A percentile compares a stretch with the other conserved stretches of the same genome.
Evolutionary conservation across 1,140 invertebrate species (phyloP).

Genomic region (Drosophila neocordata): DNA sequence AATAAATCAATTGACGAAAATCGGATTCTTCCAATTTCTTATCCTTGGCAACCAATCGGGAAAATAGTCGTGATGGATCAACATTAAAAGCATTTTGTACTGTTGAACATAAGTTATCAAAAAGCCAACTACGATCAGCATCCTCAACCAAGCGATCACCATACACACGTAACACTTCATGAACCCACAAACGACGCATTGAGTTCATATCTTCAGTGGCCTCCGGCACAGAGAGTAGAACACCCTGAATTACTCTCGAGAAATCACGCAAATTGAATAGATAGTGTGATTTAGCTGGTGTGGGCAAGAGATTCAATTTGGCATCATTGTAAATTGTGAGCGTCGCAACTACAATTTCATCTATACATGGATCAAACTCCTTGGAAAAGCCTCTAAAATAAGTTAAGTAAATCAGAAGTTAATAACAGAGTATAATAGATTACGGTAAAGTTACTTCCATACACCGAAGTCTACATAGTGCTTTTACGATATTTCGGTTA

Average conservation of each 20-base stretch:
- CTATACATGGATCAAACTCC: slow-evolving; percentile 96
- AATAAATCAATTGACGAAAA: slow-evolving; percentile 94
- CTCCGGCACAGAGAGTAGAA: slow-evolving; percentile 95
- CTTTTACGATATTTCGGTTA: no score
- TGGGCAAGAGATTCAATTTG: slow-evolving; percentile 92
- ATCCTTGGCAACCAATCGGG: slow-evolving; percentile 80
- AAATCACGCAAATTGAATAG: slow-evolving; percentile 98
- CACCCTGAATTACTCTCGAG: slow-evolving; percentile 95
- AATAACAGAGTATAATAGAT: neutral
- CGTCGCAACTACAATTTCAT: slow-evolving; percentile 94
- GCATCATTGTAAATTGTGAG: slow-evolving; percentile 94
- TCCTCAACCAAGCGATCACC: slow-evolving; percentile 95
- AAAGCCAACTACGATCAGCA: slow-evolving; percentile 92
- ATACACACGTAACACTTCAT: slow-evolving; percentile 96
- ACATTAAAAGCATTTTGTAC: slow-evolving; percentile 84
- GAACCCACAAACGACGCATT: slow-evolving; percentile 97
- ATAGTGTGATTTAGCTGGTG: slow-evolving; percentile 96
- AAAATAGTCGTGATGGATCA: slow-evolving; percentile 65
- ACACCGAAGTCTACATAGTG: no score
- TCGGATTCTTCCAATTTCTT: slow-evolving; percentile 83
- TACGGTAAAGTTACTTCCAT: neutral
- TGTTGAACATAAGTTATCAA: slow-evolving; percentile 86
- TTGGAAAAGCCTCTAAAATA: slow-evolving; percentile 93
- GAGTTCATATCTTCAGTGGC: slow-evolving; percentile 93
- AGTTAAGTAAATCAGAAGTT: slow-evolving; percentile 22